Conservation (phyloP, 2,797 vertebrate genomes). For the Phoebastria nigripes region DNA sequence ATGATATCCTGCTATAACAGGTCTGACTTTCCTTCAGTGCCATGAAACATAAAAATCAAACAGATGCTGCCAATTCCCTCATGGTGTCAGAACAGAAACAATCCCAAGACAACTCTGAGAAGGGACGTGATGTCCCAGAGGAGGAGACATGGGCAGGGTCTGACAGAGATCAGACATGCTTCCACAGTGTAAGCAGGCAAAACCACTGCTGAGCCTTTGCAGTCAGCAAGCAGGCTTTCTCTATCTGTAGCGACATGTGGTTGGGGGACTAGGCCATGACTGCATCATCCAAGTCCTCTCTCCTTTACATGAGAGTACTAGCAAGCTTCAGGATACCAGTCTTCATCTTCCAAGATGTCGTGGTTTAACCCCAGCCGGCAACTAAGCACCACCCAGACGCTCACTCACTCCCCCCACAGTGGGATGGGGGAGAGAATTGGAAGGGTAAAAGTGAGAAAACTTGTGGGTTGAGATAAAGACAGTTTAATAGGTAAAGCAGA, state of each 20-base stretch:
- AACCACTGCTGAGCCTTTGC: neutral
- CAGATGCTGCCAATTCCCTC: neutral
- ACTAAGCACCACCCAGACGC: no score
- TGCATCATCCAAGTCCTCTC: neutral
- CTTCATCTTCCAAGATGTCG: neutral
- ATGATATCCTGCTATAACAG: neutral
- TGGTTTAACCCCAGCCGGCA: no score
- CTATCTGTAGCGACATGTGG: neutral
- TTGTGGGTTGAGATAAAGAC: no score
- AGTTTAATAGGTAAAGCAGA: no score
- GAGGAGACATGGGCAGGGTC: neutral
- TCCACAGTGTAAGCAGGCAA: neutral
- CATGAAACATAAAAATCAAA: neutral
- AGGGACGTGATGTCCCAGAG: neutral
- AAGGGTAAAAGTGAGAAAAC: no score
- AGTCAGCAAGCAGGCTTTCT: neutral
- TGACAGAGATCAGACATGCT: neutral
- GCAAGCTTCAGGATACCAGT: neutral
- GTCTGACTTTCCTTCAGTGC: neutral
- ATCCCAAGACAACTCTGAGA: neutral
- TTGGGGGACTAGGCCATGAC: neutral
- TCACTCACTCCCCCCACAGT: no score
- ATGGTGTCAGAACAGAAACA: neutral
- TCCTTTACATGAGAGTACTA: neutral
- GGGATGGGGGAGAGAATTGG: no score